phyloP scores from a whole-genome alignment of 1,140 invertebrate genomes.

The Ridgeia piscesae region DNA sequence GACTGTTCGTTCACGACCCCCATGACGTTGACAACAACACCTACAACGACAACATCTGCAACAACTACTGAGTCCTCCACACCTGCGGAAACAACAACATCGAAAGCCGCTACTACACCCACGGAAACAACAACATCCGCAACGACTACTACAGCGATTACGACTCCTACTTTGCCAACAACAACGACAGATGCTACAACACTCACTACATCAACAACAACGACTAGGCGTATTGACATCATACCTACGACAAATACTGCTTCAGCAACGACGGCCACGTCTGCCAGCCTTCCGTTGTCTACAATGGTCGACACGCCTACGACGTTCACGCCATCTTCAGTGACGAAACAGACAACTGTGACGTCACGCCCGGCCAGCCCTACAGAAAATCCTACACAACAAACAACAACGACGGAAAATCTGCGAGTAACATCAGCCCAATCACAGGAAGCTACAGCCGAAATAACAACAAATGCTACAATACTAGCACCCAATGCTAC shows the following conservation, averaged over 20 bases:
- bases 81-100: not conserved
- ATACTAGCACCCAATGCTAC: too few species aligned
- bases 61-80: not conserved
- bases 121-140: not conserved
- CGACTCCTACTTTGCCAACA: not conserved
- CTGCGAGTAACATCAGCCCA: not conserved
- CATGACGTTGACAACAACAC: not conserved
- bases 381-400: not conserved
- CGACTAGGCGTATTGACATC: not conserved
- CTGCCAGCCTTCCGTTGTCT: not conserved
- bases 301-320: not conserved
- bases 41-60: not conserved
- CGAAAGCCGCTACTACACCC: not conserved
- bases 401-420: not conserved
- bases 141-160: not conserved
- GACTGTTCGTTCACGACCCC: too few species aligned
- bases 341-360: not conserved
- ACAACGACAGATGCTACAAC: not conserved
- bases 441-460: too few species aligned
- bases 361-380: not conserved
- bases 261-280: not conserved
- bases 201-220: not conserved
- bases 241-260: constrained; percentile 8
- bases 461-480: too few species aligned
- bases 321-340: not conserved